phyloP scores from a whole-genome alignment of 1,140 invertebrate genomes.

The Lordiphosa stackelbergi region DNA sequence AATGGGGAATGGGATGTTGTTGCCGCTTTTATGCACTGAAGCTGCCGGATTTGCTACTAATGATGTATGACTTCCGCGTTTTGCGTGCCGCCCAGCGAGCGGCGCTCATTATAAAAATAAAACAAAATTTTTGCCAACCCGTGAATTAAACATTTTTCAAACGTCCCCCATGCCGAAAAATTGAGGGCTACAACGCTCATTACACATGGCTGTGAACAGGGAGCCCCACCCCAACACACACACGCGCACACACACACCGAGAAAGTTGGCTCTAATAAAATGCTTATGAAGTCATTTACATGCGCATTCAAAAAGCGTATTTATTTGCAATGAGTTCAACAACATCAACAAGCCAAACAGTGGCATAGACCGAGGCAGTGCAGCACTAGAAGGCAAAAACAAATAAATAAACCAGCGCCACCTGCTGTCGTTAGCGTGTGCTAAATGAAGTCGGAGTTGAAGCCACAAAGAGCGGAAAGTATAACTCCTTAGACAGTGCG shows the following conservation, averaged over 20 bases:
- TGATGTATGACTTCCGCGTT: slow-evolving; percentile 68
- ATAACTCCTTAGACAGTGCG: slow-evolving; percentile 50
- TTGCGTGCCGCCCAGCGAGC: slow-evolving; percentile 26
- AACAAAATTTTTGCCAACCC: slow-evolving; percentile 32
- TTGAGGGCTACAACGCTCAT: slow-evolving; percentile 9
- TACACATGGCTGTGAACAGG: not conserved
- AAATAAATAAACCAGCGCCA: slow-evolving; percentile 72
- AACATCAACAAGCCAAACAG: slow-evolving; percentile 62
- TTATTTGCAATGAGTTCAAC: slow-evolving; percentile 75
- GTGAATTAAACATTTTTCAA: slow-evolving; percentile 16
- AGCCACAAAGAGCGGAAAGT: slow-evolving; percentile 32
- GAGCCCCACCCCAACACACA: slow-evolving; percentile 9
- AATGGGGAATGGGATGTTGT: slow-evolving; percentile 11
- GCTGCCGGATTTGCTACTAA: slow-evolving; percentile 71
- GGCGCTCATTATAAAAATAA: slow-evolving; percentile 71
- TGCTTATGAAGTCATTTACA: slow-evolving; percentile 75
- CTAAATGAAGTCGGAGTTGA: slow-evolving; percentile 20
- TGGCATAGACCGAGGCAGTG: slow-evolving; percentile 1
- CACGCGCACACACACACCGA: slow-evolving; percentile 1
- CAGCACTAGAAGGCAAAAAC: slow-evolving; percentile 18
- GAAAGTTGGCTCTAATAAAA: slow-evolving; percentile 64
- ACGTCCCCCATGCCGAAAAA: slow-evolving; percentile 14
- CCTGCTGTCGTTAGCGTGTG: slow-evolving; percentile 69
- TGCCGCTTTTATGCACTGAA: slow-evolving; percentile 33
- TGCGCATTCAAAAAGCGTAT: slow-evolving; percentile 74